Evolutionary conservation across 2,797 vertebrate genomes (phyloP).

Genomic region (Coendou prehensilis): DNA sequence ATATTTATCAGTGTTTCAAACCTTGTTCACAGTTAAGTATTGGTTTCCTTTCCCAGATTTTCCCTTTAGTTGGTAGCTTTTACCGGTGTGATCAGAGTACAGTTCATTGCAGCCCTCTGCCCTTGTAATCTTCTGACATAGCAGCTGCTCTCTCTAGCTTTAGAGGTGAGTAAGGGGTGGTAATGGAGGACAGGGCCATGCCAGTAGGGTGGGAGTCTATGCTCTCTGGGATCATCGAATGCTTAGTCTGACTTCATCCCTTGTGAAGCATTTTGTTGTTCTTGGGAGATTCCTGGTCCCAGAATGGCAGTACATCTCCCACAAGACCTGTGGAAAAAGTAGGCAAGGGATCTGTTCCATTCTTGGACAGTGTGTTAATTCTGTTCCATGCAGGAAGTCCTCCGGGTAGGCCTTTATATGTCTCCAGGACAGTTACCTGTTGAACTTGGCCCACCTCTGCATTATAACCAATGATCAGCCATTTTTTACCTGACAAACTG

Average conservation of each 20-base stretch:
- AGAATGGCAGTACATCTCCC: not conserved
- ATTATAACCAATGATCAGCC: not conserved
- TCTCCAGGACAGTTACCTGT: not conserved
- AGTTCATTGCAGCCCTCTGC: accelerated
- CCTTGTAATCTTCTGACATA: not conserved
- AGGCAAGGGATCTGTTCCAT: not conserved
- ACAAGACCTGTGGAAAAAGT: not conserved
- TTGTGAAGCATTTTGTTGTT: not conserved
- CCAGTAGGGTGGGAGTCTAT: not conserved
- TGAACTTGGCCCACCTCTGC: not conserved
- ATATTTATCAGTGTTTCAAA: not conserved
- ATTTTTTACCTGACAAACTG: not conserved
- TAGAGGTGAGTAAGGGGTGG: not conserved
- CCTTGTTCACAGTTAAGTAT: not conserved
- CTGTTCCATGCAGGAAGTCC: not conserved
- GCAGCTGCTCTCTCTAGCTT: not conserved
- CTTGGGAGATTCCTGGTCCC: not conserved
- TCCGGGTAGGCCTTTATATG: not conserved
- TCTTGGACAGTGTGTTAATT: not conserved
- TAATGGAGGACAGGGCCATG: not conserved
- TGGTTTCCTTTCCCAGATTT: not conserved
- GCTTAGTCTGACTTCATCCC: not conserved
- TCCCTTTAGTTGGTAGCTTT: not conserved
- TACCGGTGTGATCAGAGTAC: too few species aligned
- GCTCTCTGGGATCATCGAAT: accelerated